A percentile compares a stretch with the other conserved stretches of the same genome.
Evolutionary conservation across 2,113 vertebrate species (phyloP).

Genomic region (Spea multiplicata): DNA sequence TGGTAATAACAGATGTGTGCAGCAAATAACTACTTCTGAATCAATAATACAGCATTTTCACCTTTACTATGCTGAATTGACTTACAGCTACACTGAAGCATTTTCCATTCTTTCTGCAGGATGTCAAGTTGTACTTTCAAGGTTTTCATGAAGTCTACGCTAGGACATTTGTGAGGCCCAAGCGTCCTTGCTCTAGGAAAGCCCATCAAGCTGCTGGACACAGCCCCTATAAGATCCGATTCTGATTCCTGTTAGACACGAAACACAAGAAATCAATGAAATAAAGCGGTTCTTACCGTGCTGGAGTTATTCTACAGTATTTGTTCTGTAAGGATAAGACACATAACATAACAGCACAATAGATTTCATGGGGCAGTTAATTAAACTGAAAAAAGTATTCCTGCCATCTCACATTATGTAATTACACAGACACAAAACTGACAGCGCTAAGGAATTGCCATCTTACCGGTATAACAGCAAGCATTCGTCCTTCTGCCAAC

Average conservation of each 20-base stretch:
- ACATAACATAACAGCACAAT: too few species aligned
- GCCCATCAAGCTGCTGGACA: conserved; percentile 53
- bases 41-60: background rate
- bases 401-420: background rate
- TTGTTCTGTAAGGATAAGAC: too few species aligned
- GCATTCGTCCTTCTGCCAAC: conserved; percentile 71
- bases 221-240: conserved; percentile 43
- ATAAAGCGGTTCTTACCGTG: background rate
- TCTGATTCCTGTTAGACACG: conserved; percentile 55
- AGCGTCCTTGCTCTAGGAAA: conserved; percentile 48
- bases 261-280: background rate
- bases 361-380: too few species aligned
- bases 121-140: conserved; percentile 53
- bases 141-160: conserved; percentile 53
- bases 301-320: too few species aligned
- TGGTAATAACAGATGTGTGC: too few species aligned
- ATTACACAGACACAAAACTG: background rate
- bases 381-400: background rate
- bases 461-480: conserved; percentile 79
- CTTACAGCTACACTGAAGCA: conserved; percentile 65
- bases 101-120: conserved; percentile 62
- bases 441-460: background rate
- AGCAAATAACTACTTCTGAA: too few species aligned
- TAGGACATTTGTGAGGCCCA: conserved; percentile 55
- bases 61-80: background rate